Conservation (phyloP, 2,888 invertebrate genomes). For the Ernsta delagoae region DNA sequence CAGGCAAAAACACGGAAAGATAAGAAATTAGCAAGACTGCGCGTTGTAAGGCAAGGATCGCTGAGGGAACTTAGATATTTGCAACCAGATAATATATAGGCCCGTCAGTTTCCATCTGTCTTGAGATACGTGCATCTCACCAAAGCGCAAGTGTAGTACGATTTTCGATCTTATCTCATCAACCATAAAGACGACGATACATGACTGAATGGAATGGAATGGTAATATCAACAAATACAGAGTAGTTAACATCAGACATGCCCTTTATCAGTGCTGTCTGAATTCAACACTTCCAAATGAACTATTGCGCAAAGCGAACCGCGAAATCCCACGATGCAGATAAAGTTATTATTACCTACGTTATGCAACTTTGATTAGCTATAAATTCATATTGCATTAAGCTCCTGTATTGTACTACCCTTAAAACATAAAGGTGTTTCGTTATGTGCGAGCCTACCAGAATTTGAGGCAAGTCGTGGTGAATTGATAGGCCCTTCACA, state of each 20-base stretch:
- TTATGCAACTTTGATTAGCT: constrained; percentile 10
- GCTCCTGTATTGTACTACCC: constrained; percentile 1
- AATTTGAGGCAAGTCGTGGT: background rate
- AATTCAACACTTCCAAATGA: constrained; percentile 32
- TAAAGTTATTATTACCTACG: constrained; percentile 22
- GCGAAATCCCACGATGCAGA: constrained; percentile 31
- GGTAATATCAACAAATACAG: constrained; percentile 21
- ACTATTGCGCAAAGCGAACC: constrained; percentile 21
- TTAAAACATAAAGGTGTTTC: background rate
- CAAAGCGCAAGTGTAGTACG: background rate
- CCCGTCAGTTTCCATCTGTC: constrained; percentile 31
- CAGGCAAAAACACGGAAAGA: constrained; percentile 42
- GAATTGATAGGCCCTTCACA: background rate
- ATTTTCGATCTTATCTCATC: background rate
- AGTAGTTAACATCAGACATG: constrained; percentile 32
- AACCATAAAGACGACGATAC: background rate
- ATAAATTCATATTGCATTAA: constrained; percentile 4
- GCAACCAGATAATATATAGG: constrained; percentile 25
- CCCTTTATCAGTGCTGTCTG: constrained; percentile 30
- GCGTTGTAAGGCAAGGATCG: constrained; percentile 40
- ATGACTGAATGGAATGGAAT: background rate
- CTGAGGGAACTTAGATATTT: constrained; percentile 22
- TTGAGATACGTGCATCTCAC: constrained; percentile 18
- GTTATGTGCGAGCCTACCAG: too few relatives aligned
- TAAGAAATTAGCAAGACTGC: constrained; percentile 43